These are phyloP conservation scores for Charadrius vociferus DNA, from an alignment of 2,113 vertebrate genomes.

Conservation along the genomic window DNA sequence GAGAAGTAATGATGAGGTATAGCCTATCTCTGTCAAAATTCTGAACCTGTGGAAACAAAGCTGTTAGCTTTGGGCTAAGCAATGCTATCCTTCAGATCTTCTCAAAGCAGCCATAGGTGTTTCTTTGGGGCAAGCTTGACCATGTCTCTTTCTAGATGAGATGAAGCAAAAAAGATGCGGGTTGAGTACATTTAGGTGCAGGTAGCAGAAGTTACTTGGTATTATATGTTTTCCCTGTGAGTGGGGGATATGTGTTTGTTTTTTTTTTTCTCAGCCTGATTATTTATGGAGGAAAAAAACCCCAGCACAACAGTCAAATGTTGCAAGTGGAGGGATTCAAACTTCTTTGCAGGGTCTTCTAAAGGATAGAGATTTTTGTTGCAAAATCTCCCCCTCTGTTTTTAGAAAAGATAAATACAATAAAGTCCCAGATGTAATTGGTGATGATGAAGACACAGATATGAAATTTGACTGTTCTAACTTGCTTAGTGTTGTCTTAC, in stretches of 20 bases:
- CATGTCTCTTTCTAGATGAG: not conserved
- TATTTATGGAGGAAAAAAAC: not conserved
- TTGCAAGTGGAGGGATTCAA: not conserved
- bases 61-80: not conserved
- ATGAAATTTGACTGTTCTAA: not conserved
- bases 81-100: not conserved
- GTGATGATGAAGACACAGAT: not conserved
- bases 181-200: not conserved
- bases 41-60: not conserved
- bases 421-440: not conserved
- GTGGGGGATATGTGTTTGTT: not conserved
- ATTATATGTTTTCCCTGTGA: not conserved
- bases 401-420: not conserved
- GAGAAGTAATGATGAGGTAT: not conserved
- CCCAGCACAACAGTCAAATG: not conserved
- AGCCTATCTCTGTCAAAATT: not conserved
- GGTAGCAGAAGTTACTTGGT: not conserved
- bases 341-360: not conserved
- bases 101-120: not conserved
- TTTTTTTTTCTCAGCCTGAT: not conserved
- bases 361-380: not conserved
- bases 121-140: not conserved
- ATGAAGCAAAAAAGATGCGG: not conserved
- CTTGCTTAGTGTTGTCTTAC: not conserved
- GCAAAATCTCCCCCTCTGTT: not conserved